Evolutionary conservation across 2,888 invertebrate genomes (phyloP).

Genomic region (Drosophila falleni): DNA sequence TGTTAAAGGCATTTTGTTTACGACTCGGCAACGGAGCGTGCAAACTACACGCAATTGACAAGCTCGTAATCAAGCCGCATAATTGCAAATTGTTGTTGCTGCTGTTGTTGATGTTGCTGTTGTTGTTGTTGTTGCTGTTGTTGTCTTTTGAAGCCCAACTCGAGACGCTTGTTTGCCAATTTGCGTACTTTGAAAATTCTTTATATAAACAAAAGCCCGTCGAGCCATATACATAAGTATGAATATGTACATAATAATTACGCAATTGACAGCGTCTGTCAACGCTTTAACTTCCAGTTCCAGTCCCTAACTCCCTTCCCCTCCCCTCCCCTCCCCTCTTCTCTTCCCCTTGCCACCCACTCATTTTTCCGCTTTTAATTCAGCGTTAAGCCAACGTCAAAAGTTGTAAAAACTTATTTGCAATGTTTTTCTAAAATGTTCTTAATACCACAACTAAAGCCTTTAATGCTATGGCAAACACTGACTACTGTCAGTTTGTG

Average conservation of each 20-base stretch:
- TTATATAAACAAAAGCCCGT: constrained; percentile 43
- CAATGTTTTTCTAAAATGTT: not conserved
- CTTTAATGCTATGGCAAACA: constrained; percentile 9
- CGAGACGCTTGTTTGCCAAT: constrained; percentile 66
- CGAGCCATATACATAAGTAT: constrained; percentile 35
- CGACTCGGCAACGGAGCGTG: constrained; percentile 52
- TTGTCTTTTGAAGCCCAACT: constrained; percentile 28
- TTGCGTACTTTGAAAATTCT: constrained; percentile 70
- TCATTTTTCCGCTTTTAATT: not conserved
- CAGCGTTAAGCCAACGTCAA: constrained; percentile 10
- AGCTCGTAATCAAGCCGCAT: constrained; percentile 64
- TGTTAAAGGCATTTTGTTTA: constrained; percentile 33
- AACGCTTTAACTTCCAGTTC: not conserved
- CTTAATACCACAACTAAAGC: constrained; percentile 11
- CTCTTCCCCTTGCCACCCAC: not conserved
- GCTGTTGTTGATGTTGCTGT: constrained; percentile 10
- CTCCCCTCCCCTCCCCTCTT: not conserved
- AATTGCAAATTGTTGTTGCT: constrained; percentile 61
- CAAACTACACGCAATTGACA: constrained; percentile 65
- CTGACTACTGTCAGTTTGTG: constrained; percentile 1
- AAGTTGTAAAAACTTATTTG: constrained; percentile 18
- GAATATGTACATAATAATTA: constrained; percentile 61
- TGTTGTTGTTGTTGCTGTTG: constrained; percentile 10
- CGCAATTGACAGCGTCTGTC: constrained; percentile 60
- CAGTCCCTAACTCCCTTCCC: not conserved